phyloP scores from a whole-genome alignment of 2,888 invertebrate genomes.

The Neoitamus cyanurus region DNA sequence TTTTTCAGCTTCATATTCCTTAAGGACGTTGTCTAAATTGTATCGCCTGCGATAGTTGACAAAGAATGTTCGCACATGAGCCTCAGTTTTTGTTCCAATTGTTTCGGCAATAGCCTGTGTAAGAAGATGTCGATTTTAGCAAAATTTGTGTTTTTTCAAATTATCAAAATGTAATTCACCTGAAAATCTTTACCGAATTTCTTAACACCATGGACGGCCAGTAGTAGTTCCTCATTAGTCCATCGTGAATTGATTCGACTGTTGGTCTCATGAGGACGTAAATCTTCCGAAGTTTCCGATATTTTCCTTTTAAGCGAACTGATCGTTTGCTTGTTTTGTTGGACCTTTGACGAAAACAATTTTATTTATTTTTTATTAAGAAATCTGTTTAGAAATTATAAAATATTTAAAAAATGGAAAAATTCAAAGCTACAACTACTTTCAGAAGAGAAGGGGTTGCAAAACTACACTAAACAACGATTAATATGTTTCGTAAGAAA shows the following conservation, averaged over 20 bases:
- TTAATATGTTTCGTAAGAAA: no score
- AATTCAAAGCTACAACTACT: background rate
- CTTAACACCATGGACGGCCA: constrained; percentile 89
- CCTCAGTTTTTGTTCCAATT: constrained; percentile 94
- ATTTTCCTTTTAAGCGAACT: constrained; percentile 86
- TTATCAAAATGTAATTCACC: constrained; percentile 64
- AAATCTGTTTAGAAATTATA: constrained; percentile 17
- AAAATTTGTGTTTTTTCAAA: background rate
- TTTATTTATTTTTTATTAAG: constrained; percentile 49
- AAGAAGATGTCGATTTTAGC: background rate
- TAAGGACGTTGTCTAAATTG: constrained; percentile 86
- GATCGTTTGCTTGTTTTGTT: constrained; percentile 92
- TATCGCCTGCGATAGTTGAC: constrained; percentile 89
- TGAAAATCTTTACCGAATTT: constrained; percentile 87
- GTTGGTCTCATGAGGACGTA: constrained; percentile 73
- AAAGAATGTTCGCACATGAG: constrained; percentile 92
- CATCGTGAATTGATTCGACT: constrained; percentile 86
- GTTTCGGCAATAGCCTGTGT: constrained; percentile 91
- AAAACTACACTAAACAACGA: background rate
- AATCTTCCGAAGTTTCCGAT: constrained; percentile 68
- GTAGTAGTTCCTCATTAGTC: constrained; percentile 90
- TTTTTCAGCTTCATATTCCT: constrained; percentile 86
- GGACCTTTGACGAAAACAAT: constrained; percentile 77
- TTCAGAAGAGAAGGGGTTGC: background rate
- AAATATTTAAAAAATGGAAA: constrained; percentile 23